Percentiles rank a stretch among this genome's conserved stretches.
phyloP scores from a whole-genome alignment of 2,888 invertebrate species.

The Rhingia campestris region DNA sequence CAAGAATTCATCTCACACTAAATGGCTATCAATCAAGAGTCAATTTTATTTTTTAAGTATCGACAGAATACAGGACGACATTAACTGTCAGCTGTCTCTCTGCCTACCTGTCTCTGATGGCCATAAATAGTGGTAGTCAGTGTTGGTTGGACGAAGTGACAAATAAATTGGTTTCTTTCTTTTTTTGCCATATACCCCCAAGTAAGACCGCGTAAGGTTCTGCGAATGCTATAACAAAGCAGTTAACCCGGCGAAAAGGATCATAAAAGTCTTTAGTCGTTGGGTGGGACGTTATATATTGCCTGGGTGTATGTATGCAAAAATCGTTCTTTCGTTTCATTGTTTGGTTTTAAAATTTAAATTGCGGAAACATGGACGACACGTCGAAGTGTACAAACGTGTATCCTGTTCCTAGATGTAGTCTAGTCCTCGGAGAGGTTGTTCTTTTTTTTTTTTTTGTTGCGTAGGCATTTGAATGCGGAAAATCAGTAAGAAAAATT shows the following conservation, averaged over 20 bases:
- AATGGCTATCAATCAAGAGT: conserved; percentile 69
- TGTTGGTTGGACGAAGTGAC: conserved; percentile 44
- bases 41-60: conserved; percentile 68
- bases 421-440: conserved; percentile 1
- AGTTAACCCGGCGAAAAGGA: conserved; percentile 30
- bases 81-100: conserved; percentile 59
- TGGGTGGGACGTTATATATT: conserved; percentile 27
- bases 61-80: conserved; percentile 70
- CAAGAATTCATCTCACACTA: conserved; percentile 71
- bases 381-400: conserved; percentile 9
- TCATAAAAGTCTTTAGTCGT: conserved; percentile 32
- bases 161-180: conserved; percentile 65
- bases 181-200: conserved; percentile 7
- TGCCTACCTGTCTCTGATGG: conserved; percentile 51
- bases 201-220: not conserved
- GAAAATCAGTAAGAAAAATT: conserved; percentile 22
- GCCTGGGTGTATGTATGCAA: conserved; percentile 25
- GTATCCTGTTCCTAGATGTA: conserved; percentile 5
- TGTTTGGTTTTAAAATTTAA: conserved; percentile 57
- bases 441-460: not conserved
- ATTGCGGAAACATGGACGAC: conserved; percentile 29
- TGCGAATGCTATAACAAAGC: not conserved
- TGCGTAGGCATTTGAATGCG: conserved; percentile 52
- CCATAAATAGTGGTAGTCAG: conserved; percentile 53
- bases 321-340: conserved; percentile 42